A percentile compares a stretch with the other conserved stretches of the same genome.
phyloP scores from a whole-genome alignment of 2,113 vertebrate genomes.

The Macaca nemestrina region DNA sequence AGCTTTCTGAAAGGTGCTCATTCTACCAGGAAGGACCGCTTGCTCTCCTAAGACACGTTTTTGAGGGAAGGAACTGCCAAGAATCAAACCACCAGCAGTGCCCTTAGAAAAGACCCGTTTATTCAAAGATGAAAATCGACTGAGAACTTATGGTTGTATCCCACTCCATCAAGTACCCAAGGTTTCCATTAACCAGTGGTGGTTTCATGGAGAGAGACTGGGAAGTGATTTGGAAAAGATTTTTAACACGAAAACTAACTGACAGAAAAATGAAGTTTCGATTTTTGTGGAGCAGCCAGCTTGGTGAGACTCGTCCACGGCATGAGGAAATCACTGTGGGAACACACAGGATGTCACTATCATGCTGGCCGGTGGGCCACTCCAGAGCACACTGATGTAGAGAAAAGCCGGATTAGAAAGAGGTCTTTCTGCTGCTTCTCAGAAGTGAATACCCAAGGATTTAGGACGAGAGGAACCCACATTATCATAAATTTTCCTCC shows the following conservation, averaged over 20 bases:
- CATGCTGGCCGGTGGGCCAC: slow-evolving; percentile 2
- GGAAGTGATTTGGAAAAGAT: slow-evolving; percentile 69
- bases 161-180: neutral
- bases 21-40: slow-evolving; percentile 64
- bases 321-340: slow-evolving; percentile 35
- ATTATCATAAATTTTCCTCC: slow-evolving; percentile 47
- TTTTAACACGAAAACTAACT: slow-evolving; percentile 50
- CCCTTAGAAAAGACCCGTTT: slow-evolving; percentile 63
- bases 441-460: slow-evolving; percentile 25
- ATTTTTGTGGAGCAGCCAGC: slow-evolving; percentile 5
- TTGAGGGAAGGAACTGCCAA: slow-evolving; percentile 55
- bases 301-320: neutral
- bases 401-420: slow-evolving; percentile 10
- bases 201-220: slow-evolving; percentile 57
- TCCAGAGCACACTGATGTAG: neutral
- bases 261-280: slow-evolving; percentile 25
- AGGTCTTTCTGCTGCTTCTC: slow-evolving; percentile 62
- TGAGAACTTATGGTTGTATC: neutral
- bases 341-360: slow-evolving; percentile 3
- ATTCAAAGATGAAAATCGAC: slow-evolving; percentile 43
- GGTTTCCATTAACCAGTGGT: slow-evolving; percentile 41
- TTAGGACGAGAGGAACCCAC: slow-evolving; percentile 2
- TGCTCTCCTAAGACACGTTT: slow-evolving; percentile 69
- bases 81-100: slow-evolving; percentile 56
- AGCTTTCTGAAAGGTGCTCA: slow-evolving; percentile 73